Evolutionary conservation across 2,797 vertebrate genomes (phyloP).

Genomic region (Notolabrus celidotus): DNA sequence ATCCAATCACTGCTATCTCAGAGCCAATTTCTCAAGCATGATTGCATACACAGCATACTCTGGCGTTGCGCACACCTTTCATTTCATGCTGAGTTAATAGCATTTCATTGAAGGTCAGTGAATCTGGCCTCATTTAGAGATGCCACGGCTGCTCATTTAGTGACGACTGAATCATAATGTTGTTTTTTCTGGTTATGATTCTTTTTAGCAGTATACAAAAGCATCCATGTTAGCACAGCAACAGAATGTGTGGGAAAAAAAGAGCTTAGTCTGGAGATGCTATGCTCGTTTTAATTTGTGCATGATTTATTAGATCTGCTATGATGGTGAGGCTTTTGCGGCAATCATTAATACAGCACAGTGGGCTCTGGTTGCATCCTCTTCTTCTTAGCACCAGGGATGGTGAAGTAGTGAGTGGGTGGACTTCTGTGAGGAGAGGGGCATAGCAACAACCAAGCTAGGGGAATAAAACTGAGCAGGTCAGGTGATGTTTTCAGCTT

Average conservation of each 20-base stretch:
- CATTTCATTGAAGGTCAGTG: slow-evolving; percentile 26
- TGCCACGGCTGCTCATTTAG: slow-evolving; percentile 14
- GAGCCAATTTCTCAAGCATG: slow-evolving; percentile 14
- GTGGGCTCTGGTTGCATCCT: slow-evolving; percentile 14
- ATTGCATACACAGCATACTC: slow-evolving; percentile 8
- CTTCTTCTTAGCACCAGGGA: slow-evolving; percentile 28
- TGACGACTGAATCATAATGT: not conserved
- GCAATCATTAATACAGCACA: slow-evolving; percentile 4
- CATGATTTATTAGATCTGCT: not conserved
- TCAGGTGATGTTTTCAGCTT: not conserved
- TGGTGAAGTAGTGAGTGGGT: slow-evolving; percentile 68
- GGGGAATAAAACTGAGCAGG: slow-evolving; percentile 32
- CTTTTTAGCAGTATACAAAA: not conserved
- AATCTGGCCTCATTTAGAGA: slow-evolving; percentile 17
- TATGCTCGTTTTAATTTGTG: not conserved
- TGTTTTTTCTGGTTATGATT: slow-evolving; percentile 1
- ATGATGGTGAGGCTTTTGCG: not conserved
- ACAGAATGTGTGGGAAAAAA: not conserved
- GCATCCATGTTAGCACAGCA: not conserved
- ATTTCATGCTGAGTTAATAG: slow-evolving; percentile 14
- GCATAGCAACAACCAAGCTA: slow-evolving; percentile 4
- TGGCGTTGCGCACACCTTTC: slow-evolving; percentile 1
- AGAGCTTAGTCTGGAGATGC: not conserved
- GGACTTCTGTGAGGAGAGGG: slow-evolving; percentile 40
- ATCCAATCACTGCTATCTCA: slow-evolving; percentile 46